Base-by-base conservation (phyloP, 1,140 invertebrate species). In the Papilio dardanus region DNA sequence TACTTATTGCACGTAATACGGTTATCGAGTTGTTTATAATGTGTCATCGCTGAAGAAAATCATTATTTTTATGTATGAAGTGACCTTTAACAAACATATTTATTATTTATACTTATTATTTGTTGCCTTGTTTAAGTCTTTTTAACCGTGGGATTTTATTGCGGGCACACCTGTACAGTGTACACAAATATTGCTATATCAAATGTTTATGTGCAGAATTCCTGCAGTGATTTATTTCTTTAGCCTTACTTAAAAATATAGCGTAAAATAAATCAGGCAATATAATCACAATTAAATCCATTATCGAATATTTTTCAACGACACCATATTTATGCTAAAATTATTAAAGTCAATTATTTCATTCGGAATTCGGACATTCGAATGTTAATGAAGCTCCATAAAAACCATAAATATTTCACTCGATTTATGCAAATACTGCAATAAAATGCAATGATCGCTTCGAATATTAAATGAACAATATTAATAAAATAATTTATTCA, bases 341-440 rank as follows among this genome's bases (percentile, higher is more conserved):
- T 24, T 14, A 54, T 28, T 24, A 10, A 54, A 54, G 21, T 54
- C 21, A 54, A 24, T 54, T 54, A 24, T 54, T 54, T 54, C 14
- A 24, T 54, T 2, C 1, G 21, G 19, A 54, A 28, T 54, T 10
- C 50, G 21, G 24, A 3, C 5, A 54, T 28, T 24, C 7, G 50
- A 24, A 21, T 54, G 7, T 19, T 21, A 24, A 54, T 24, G 24
- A 54, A 6, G 7, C 21, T 24, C n/a, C 21, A 19, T 54, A 54
- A 54, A 24, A 54, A 19, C 50, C 8, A 24, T 21, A 14, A 54
- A 54, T n/a, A 21, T 54, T 54, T 54, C 50, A 30, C 54, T 62
- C 6, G 8, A 62, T 62, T 62, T 62, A 62, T 28, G 54, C 54
- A 62, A 62, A 62, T 62, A 62, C 10, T 62, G 21, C 54, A 62